Percentiles rank a stretch among this genome's conserved stretches.
Evolutionary conservation across 1,140 invertebrate genomes (phyloP).

Genomic region (Hyles vespertilio): DNA sequence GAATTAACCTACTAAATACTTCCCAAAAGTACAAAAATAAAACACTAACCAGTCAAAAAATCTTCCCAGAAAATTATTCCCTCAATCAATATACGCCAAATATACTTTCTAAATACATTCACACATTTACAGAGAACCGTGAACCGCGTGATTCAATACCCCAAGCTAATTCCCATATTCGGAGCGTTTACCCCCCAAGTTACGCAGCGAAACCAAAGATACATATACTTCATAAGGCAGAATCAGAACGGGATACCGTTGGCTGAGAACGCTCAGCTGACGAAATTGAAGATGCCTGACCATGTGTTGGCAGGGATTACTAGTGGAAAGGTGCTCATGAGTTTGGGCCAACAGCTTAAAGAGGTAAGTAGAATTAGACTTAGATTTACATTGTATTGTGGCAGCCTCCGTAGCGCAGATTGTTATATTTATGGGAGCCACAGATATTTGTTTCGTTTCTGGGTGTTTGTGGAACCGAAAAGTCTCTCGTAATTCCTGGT

Average conservation of each 20-base stretch:
- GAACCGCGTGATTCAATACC: conserved; percentile 79
- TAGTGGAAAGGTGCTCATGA: conserved; percentile 76
- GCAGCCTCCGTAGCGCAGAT: too few species aligned
- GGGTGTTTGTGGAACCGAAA: too few species aligned
- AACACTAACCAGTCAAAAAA: too few species aligned
- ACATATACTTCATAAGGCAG: conserved; percentile 82
- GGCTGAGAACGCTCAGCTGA: conserved; percentile 39
- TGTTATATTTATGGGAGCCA: too few species aligned
- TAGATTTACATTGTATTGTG: too few species aligned
- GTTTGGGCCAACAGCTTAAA: conserved; percentile 64
- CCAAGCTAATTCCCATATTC: conserved; percentile 80
- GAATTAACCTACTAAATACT: too few species aligned
- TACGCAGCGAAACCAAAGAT: conserved; percentile 71
- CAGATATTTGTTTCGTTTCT: too few species aligned
- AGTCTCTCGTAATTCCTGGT: too few species aligned
- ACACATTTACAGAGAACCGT: conserved; percentile 77
- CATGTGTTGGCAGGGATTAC: conserved; percentile 80
- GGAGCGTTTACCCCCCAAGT: conserved; percentile 76
- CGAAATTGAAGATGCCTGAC: conserved; percentile 75
- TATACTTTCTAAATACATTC: not conserved
- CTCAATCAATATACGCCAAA: too few species aligned
- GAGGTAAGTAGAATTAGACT: conserved; percentile 24
- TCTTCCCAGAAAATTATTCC: too few species aligned
- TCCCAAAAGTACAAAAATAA: too few species aligned
- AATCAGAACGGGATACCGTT: conserved; percentile 77